phyloP scores from a whole-genome alignment of 2,113 vertebrate species.

The Pomatostomus ruficeps region DNA sequence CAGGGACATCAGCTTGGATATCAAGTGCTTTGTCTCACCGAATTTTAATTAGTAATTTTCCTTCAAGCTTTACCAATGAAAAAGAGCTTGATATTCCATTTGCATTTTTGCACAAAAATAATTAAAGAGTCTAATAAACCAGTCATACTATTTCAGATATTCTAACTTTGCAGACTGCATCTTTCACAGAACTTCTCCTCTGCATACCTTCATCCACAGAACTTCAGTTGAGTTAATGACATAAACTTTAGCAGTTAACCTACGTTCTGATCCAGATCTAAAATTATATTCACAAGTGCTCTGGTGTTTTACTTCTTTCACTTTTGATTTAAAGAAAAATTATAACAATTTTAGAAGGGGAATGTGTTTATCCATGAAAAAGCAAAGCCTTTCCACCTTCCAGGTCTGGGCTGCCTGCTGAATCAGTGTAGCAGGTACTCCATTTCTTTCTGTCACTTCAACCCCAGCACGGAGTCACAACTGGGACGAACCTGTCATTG shows the following conservation, averaged over 20 bases:
- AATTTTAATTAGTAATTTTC: constrained; percentile 9
- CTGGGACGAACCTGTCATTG: neutral
- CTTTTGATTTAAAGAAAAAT: neutral
- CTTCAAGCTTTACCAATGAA: neutral
- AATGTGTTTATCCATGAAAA: neutral
- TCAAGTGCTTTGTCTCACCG: neutral
- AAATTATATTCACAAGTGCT: neutral
- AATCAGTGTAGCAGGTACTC: neutral
- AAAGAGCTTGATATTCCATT: neutral
- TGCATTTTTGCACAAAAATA: neutral
- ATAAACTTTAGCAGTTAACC: neutral
- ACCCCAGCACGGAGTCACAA: neutral
- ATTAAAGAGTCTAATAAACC: neutral
- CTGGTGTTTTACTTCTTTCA: neutral
- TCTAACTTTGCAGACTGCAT: neutral
- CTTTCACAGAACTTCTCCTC: neutral
- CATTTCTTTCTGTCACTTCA: neutral
- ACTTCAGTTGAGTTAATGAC: neutral
- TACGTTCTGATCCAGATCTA: neutral
- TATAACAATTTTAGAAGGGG: neutral
- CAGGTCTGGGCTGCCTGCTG: neutral
- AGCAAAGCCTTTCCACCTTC: neutral
- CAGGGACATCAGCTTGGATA: neutral
- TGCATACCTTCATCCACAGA: neutral
- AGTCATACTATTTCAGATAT: neutral